Base-by-base conservation (phyloP, 2,113 vertebrate genomes). In the Opisthocomus hoazin region DNA sequence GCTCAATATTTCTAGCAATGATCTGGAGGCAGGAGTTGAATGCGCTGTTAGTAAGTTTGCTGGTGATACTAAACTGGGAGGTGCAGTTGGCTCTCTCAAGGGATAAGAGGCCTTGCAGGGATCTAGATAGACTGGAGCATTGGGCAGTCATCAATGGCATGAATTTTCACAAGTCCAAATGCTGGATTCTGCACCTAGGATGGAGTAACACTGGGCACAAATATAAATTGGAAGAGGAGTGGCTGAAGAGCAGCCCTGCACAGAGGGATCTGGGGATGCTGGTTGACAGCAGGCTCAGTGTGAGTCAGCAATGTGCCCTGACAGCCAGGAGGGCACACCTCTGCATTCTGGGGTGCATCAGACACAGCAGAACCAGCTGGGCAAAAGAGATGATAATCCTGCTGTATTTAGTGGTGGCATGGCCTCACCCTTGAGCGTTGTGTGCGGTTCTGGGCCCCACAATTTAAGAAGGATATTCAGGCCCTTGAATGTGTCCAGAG, bases 351-450 rank as follows among this genome's bases (percentile, higher is more conserved):
- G 46, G 13, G 9, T 71, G 14, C 24, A 5, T 58, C 34, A 57
- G 27, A 20, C 23, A 32, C 36, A 36, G 23, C 4, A 15, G 11
- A 75, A 11, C 12, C 32, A 58, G 23, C 30, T 1, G 2, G 37
- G 41, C 29, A 34, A 43, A 43, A 43, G 23, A 63, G 45, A 22
- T 4, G 61, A 41, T 51, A 16, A 3, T 41, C 12, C 46, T 0
- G 1, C 10, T 27, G 10, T 27, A 17, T 53, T 53, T 18, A 66
- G 39, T 1, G 1, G 2, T 36, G 5, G 14, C 43, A 24, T 0
- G 1, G 24, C 48, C 48, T 41, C 17, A 27, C 13, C 13, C 22
- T 51, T 26, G 36, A 16, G 13, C 34, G 1, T 2, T n/a, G 13
- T 41, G 12, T 27, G 13, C 37, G 22, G 36, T n/a, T 51, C 29